Conservation (phyloP, 2,797 vertebrate species). For the Onychomys leucogaster region DNA sequence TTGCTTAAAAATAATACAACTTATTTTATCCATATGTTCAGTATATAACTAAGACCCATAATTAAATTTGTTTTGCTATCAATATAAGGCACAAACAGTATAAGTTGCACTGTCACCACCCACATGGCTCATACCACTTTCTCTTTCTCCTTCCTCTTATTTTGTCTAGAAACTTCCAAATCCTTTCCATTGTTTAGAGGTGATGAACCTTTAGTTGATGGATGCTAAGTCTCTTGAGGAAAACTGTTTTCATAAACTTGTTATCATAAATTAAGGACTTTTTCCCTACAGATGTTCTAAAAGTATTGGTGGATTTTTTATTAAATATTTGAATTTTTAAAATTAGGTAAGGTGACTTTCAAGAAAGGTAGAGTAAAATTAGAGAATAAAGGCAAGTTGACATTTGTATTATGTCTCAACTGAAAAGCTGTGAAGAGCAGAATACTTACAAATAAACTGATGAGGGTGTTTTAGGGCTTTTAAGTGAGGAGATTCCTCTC, state of each 20-base stretch:
- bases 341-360: constrained; percentile 27
- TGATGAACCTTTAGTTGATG: background rate
- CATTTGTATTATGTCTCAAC: background rate
- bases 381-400: constrained; percentile 21
- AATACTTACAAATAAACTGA: constrained; percentile 2
- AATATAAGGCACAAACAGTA: background rate
- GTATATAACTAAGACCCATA: background rate
- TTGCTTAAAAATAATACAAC: background rate
- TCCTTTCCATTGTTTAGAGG: background rate
- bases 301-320: background rate
- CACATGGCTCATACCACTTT: background rate
- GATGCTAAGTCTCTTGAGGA: background rate
- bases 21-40: background rate
- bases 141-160: background rate
- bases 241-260: background rate
- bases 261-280: background rate
- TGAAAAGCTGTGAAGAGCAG: background rate
- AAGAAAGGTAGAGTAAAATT: background rate
- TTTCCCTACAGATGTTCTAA: background rate
- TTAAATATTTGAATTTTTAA: constrained; percentile 4
- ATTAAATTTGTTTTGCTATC: background rate
- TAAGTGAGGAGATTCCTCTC: background rate
- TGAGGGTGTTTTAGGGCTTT: background rate
- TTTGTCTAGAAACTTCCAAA: background rate
- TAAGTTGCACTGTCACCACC: background rate